Base-by-base conservation (phyloP, 2,888 invertebrate species). In the Heteromyza rotundicornis region DNA sequence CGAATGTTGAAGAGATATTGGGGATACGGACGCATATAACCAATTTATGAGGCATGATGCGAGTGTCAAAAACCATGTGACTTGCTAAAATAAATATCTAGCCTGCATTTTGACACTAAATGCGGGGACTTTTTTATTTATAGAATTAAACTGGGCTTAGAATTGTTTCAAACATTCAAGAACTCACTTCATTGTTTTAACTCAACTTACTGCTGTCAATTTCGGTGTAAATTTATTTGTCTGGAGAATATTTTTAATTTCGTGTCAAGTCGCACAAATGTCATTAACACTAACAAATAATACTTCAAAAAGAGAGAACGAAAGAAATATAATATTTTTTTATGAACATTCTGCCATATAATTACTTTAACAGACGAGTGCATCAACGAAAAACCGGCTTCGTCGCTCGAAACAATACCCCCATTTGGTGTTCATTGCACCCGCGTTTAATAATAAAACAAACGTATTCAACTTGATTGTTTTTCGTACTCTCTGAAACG, bases 381-480 rank as follows among this genome's bases (percentile, higher is more conserved):
- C 40, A 40, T 10, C 8, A 7, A 40, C 27, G 10, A 27, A 8
- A 40, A 47, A 47, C 47, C 47, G 47, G 47, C 47, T 47, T 17
- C 5, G 20, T 7, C 2, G 5, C 20, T 7, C 3, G 14, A 47
- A 3, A 20, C 2, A 47, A 47, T 19, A 47, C 3, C 19, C 19
- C 20, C 47, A 47, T 47, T 47, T 47, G 5, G 2, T 47, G 47
- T 47, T 17, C 47, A 47, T 47, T 47, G 47, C 47, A 19, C 47
- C 14, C 47, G 3, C 7, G 20, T 19, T 17, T 19, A 47, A 47
- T n/a, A n/a, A n/a, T 20, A 7, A 19, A 47, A 47, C 7, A 17
- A 47, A 47, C 17, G 7, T n/a, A 40, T 40, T 14, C 7, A 40
- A 40, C n/a, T 40, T 40, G 7, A 40, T 40, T 40, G 40, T 40